A percentile compares a stretch with the other conserved stretches of the same genome.
Evolutionary conservation across 2,113 vertebrate species (phyloP).

Genomic region (Lethenteron reissneri): DNA sequence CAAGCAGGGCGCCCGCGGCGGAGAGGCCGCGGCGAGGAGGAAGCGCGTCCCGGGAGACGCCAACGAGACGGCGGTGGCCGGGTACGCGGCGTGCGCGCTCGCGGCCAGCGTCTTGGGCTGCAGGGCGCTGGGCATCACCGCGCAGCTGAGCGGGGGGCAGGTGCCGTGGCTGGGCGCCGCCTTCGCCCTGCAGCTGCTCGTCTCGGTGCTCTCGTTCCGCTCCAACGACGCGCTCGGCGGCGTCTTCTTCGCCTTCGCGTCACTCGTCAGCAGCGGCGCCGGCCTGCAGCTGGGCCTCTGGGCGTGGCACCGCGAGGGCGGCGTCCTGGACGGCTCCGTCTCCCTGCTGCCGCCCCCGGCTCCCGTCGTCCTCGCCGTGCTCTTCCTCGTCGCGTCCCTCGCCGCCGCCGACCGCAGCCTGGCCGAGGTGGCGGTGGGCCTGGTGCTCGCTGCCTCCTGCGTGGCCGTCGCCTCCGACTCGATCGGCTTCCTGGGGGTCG

Average conservation of each 20-base stretch:
- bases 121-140: conserved; percentile 34
- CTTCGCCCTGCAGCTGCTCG: conserved; percentile 32
- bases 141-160: conserved; percentile 25
- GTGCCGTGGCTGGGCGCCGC: conserved; percentile 60
- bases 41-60: too few relatives aligned
- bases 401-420: conserved; percentile 32
- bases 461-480: conserved; percentile 33
- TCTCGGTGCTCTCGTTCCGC: conserved; percentile 37
- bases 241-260: conserved; percentile 37
- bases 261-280: conserved; percentile 28
- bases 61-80: too few relatives aligned
- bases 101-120: conserved; percentile 29
- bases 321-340: not conserved
- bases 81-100: too few relatives aligned
- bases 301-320: not conserved
- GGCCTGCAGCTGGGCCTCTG: conserved; percentile 16
- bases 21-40: too few relatives aligned
- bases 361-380: conserved; percentile 34
- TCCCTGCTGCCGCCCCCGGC: conserved; percentile 22
- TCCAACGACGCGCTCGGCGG: conserved; percentile 28
- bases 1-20: too few relatives aligned
- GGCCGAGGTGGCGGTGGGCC: conserved; percentile 30
- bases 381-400: conserved; percentile 34
- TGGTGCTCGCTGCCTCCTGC: conserved; percentile 38
- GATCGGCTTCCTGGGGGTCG: conserved; percentile 30